Base-by-base conservation (phyloP, 2,888 invertebrate genomes). In the Drosophila testacea region DNA sequence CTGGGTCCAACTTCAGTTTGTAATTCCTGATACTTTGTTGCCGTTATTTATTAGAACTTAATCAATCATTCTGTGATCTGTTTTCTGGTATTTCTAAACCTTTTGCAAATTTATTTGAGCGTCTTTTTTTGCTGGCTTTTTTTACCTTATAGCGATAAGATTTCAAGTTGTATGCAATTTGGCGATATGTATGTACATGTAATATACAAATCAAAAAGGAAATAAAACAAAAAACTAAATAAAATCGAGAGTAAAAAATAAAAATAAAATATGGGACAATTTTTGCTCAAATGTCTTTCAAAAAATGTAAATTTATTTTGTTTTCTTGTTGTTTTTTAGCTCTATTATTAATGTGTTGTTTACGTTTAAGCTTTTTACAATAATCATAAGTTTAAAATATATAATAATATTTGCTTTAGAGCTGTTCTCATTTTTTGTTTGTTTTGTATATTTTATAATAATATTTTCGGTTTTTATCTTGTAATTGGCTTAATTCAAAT, bases 1-100 rank as follows among this genome's bases (percentile, higher is more conserved):
- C 83, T 88, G 89, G 88, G 89, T 88, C 88, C 88, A 86, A 78
- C 83, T 85, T 84, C 89, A 83, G 81, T 85, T 81, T 77, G 57
- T 73, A 28, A 60, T 88, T 81, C 86, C 86, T 86, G 86, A 83
- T 89, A 81, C 75, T 78, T 75, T 83, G 78, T 80, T 87, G 83
- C 85, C 77, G 67, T 81, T 71, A 69, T 70, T 78, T 52, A 69
- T 75, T 69, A 65, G 69, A 77, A 72, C 68, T 46, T 77, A 71
- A 51, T 59, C 54, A 36, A 62, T 59, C 61, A 47, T 42, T 63
- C 70, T 68, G 30, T 62, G 47, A 27, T 70, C 59, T 42, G 61
- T 69, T 50, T 44, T 67, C 64, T 65, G 61, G 41, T 51, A 16
- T 42, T 11, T 57, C 34, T 42, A 36, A 42, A 22, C 44, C 38